Percentiles rank a stretch among this genome's conserved stretches.
Evolutionary conservation across 2,113 vertebrate genomes (phyloP).

Genomic region (Bostrychus sinensis): DNA sequence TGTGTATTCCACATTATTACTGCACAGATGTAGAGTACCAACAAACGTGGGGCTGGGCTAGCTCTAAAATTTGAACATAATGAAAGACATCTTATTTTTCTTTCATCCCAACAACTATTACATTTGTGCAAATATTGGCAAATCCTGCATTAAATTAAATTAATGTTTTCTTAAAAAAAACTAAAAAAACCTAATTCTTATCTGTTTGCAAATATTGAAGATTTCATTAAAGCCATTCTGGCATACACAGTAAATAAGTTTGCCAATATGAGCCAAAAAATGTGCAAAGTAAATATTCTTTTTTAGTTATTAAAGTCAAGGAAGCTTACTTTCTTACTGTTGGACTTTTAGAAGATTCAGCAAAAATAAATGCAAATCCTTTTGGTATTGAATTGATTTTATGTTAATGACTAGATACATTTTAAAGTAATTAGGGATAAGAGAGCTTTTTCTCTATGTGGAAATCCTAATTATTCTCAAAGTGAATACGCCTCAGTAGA

Average conservation of each 20-base stretch:
- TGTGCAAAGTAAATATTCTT: no score
- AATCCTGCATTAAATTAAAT: not conserved
- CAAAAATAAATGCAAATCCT: not conserved
- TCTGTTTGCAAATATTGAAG: not conserved
- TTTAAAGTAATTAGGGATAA: no score
- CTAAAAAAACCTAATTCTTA: not conserved
- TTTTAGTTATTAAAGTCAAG: no score
- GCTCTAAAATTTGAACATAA: conserved; percentile 7
- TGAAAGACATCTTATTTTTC: not conserved
- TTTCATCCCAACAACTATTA: conserved; percentile 22
- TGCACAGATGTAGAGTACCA: conserved; percentile 22
- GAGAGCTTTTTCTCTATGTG: no score
- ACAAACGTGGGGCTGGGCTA: conserved; percentile 27
- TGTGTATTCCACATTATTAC: conserved; percentile 9
- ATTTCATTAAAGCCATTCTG: not conserved
- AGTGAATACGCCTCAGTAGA: no score
- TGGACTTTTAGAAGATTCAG: not conserved
- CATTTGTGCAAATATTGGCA: conserved; percentile 18
- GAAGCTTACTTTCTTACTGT: no score
- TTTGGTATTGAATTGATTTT: not conserved
- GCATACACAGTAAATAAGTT: not conserved
- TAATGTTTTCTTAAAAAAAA: not conserved
- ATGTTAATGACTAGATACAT: no score
- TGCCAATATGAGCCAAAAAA: not conserved
- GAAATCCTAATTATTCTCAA: no score